These are phyloP conservation scores for Sclerodermus sp. DNA, from an alignment of 2,888 invertebrate species.

Conservation along the genomic window DNA sequence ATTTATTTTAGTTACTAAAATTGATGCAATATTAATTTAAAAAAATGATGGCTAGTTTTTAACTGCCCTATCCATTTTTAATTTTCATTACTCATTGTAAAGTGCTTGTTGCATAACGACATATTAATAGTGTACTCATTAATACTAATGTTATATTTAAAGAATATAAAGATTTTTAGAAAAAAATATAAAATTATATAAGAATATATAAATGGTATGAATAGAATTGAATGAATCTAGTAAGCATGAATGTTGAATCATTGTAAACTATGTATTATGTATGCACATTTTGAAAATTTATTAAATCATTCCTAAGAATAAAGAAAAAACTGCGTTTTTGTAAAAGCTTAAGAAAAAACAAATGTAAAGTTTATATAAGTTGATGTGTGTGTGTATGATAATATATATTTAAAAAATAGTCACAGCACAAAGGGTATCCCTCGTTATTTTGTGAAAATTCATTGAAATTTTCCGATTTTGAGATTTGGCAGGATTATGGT, in stretches of 20 bases:
- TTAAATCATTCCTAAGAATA: slow-evolving; percentile 16
- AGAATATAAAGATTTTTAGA: slow-evolving; percentile 16
- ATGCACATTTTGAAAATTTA: slow-evolving; percentile 16
- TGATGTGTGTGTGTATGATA: slow-evolving; percentile 44
- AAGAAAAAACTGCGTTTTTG: slow-evolving; percentile 8
- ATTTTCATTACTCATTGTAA: slow-evolving; percentile 30
- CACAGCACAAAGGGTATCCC: no score
- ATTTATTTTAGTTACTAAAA: slow-evolving; percentile 31
- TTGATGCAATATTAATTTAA: slow-evolving; percentile 28
- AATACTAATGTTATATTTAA: slow-evolving; percentile 14
- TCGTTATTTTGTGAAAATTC: no score
- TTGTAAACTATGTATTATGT: slow-evolving; percentile 13
- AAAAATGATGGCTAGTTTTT: slow-evolving; percentile 20
- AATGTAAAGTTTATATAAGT: slow-evolving; percentile 26
- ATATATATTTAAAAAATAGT: slow-evolving; percentile 25
- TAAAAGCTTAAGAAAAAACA: slow-evolving; percentile 15
- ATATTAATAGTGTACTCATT: slow-evolving; percentile 2
- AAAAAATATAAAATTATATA: slow-evolving; percentile 4
- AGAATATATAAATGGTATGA: slow-evolving; percentile 8
- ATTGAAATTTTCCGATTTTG: no score
- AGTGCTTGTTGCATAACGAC: slow-evolving; percentile 5
- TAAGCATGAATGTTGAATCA: slow-evolving; percentile 7
- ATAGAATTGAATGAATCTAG: slow-evolving; percentile 7
- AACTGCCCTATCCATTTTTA: slow-evolving; percentile 35
- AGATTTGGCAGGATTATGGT: no score